Evolutionary conservation across 2,797 vertebrate species (phyloP), one percentile per base, ranked within the genome.

Genomic region (Hypotaenidia okinawae): DNA sequence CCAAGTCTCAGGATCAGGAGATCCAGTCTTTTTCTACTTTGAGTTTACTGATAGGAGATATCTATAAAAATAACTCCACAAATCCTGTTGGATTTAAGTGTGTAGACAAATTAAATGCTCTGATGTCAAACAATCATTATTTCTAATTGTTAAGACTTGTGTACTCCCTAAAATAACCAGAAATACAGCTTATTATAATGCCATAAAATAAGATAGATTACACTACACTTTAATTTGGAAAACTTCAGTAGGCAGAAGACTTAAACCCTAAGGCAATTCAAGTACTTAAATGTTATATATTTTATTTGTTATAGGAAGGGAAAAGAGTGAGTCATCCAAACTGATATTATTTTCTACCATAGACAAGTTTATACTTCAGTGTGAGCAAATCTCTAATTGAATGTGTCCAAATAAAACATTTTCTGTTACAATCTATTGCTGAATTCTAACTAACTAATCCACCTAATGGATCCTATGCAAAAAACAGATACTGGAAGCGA

Each of bases 201-300:
- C 9, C 69, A 89, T 76, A 79, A 89, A 92, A 84, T 61, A 67
- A 55, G 67, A 90, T 25, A 73, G 35, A 81, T 89, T 92, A 70
- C 52, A 80, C 23, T 41, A 41, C 24, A 76, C 16, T 59, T 68
- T 52, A 66, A 84, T 84, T 87, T 72, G n/a, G 43, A 93, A 93
- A 94, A 55, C 28, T 91, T 91, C 58, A 78, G 64, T 80, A 89
- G 89, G 49, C 17, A 59, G 39, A 94, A 93, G 69, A 80, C 51
- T 77, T 66, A 87, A 89, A 66, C 30, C 64, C 59, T 55, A 82
- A 74, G 85, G 72, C 79, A 94, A 37, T 69, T 27, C 9, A 86
- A 30, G 57, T 83, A 37, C 64, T 87, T 92, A 57, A 68, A 83
- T 72, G 15, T 3, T 52, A 23, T 58, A 27, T 72, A 45, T 72